phyloP scores from a whole-genome alignment of 2,113 vertebrate genomes.

The Chrysemys picta region DNA sequence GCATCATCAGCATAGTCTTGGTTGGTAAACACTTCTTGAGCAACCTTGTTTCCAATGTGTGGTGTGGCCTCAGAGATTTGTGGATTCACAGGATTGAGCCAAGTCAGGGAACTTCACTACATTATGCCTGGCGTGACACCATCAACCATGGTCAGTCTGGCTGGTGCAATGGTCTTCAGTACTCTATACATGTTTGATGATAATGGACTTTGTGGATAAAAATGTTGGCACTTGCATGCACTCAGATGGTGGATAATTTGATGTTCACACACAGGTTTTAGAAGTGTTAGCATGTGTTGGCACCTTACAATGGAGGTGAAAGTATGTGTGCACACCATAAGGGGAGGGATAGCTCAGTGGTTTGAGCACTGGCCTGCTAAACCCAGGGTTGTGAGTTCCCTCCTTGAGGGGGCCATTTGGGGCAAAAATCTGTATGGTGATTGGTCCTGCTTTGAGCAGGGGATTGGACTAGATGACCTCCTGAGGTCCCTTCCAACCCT shows the following conservation, averaged over 20 bases:
- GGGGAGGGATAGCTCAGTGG: too few relatives aligned
- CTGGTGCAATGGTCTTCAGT: not conserved
- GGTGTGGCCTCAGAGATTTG: not conserved
- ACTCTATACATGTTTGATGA: not conserved
- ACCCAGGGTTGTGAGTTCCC: too few relatives aligned
- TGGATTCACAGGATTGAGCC: not conserved
- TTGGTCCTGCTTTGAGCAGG: too few relatives aligned
- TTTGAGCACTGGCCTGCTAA: too few relatives aligned
- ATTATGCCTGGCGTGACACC: not conserved
- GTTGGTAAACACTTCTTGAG: not conserved
- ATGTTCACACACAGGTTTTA: not conserved
- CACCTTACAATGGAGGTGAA: not conserved
- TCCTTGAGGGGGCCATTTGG: too few relatives aligned
- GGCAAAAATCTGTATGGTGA: too few relatives aligned
- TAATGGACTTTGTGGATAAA: rapidly evolving
- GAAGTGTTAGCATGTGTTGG: rapidly evolving
- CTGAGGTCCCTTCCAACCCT: too few relatives aligned
- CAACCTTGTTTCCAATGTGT: not conserved
- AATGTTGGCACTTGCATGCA: not conserved
- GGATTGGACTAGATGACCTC: too few relatives aligned
- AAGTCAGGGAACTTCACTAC: not conserved
- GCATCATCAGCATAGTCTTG: not conserved
- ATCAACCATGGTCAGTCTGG: not conserved
- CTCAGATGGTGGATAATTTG: not conserved
- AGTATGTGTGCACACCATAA: rapidly evolving